Conservation (phyloP, 2,113 vertebrate genomes). For the Nibea coibor region DNA sequence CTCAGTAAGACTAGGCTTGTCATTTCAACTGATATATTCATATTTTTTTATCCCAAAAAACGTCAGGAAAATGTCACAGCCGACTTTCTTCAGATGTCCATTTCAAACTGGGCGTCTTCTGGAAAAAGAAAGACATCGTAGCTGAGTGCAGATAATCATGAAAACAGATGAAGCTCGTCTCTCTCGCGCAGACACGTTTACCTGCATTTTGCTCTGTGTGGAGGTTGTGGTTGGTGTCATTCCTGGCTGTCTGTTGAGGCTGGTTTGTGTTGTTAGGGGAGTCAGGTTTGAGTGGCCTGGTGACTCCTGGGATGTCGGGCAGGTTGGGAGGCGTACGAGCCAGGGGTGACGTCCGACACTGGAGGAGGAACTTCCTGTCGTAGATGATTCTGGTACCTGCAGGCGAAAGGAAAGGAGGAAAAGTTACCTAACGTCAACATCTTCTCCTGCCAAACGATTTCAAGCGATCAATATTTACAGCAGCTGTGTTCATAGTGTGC, state of each 20-base stretch:
- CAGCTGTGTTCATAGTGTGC: neutral
- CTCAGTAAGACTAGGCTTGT: constrained; percentile 15
- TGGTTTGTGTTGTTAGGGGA: constrained; percentile 59
- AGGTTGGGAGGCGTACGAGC: constrained; percentile 90
- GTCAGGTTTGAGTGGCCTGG: constrained; percentile 83
- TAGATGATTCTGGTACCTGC: constrained; percentile 91
- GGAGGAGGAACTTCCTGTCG: constrained; percentile 93
- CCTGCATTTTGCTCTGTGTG: constrained; percentile 81
- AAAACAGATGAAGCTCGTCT: neutral
- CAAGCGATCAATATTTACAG: neutral
- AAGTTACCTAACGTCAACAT: neutral
- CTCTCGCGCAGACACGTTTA: neutral
- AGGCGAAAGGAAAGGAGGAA: neutral
- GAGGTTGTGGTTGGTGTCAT: constrained; percentile 61
- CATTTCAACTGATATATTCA: neutral
- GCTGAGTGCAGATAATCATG: neutral
- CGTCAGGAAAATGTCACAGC: neutral
- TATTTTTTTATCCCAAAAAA: constrained; percentile 5
- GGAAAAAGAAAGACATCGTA: constrained; percentile 11
- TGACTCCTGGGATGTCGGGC: constrained; percentile 93
- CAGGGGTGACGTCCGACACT: constrained; percentile 92
- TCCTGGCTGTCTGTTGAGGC: constrained; percentile 60
- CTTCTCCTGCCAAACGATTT: neutral
- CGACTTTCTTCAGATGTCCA: constrained; percentile 79
- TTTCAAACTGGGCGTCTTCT: constrained; percentile 85